Conservation (phyloP, 2,113 vertebrate genomes). For the Addax nasomaculatus region DNA sequence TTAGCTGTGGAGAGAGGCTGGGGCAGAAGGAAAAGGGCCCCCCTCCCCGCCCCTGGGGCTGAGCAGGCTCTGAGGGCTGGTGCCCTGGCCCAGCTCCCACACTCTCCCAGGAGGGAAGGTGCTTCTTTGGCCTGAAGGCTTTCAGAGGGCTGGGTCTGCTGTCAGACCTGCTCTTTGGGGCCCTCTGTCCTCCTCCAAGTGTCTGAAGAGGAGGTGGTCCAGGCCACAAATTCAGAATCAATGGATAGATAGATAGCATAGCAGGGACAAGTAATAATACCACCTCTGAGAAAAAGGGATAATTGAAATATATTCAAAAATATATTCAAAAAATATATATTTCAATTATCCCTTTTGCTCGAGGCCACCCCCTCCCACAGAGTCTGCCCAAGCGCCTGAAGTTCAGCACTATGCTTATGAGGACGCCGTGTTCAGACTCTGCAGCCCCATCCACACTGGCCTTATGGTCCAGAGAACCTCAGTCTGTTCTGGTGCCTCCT, state of each 20-base stretch:
- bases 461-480: not conserved
- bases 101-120: not conserved
- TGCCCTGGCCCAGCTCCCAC: not conserved
- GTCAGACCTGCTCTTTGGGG: not conserved
- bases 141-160: not conserved
- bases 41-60: not conserved
- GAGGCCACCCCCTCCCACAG: not conserved
- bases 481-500: not conserved
- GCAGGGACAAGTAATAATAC: not conserved
- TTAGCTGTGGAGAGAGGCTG: not conserved
- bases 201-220: not conserved
- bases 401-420: accelerated
- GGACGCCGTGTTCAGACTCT: too few relatives aligned
- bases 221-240: not conserved
- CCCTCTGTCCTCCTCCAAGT: not conserved
- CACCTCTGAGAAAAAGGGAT: not conserved
- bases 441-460: accelerated
- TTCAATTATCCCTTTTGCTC: not conserved
- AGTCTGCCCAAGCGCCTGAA: not conserved
- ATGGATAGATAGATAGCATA: not conserved
- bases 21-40: not conserved
- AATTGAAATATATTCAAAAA: too few relatives aligned
- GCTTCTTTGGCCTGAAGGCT: not conserved
- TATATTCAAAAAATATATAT: not conserved
- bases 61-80: too few relatives aligned